A percentile compares a stretch with the other conserved stretches of the same genome.
Evolutionary conservation across 2,113 vertebrate species (phyloP).

Genomic region (Tetrax tetrax): DNA sequence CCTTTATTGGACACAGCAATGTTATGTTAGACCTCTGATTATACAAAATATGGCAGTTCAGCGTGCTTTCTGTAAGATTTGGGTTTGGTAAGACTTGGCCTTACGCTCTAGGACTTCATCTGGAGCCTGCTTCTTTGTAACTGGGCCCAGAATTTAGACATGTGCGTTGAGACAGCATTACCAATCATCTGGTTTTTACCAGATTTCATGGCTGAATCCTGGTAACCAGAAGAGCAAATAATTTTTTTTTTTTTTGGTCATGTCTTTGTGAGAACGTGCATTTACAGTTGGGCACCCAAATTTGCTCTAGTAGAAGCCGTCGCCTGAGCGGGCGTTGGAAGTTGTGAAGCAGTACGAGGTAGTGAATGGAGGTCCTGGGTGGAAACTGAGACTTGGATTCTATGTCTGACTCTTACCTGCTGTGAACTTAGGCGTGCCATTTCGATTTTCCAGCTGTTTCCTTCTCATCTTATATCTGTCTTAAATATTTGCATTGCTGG

Average conservation of each 20-base stretch:
- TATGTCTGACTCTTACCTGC: conserved; percentile 39
- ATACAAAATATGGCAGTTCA: not conserved
- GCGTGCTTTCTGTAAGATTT: not conserved
- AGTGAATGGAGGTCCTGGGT: not conserved
- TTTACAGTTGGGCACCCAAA: not conserved
- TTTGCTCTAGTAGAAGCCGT: not conserved
- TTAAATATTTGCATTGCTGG: not conserved
- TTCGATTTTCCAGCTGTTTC: conserved; percentile 31
- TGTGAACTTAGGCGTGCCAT: not conserved
- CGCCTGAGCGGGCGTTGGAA: fast-evolving
- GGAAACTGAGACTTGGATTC: not conserved
- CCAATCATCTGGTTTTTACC: not conserved
- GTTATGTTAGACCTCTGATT: not conserved
- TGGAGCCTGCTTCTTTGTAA: not conserved
- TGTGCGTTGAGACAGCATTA: not conserved
- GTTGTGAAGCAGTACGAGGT: not conserved
- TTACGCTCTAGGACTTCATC: not conserved
- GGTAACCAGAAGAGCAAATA: not conserved
- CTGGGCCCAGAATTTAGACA: not conserved
- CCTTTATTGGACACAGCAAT: not conserved
- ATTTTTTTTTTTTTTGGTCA: not conserved
- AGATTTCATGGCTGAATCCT: not conserved
- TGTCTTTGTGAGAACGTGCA: not conserved
- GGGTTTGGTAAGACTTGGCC: not conserved
- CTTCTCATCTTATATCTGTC: no score